Base-by-base conservation (phyloP, 2,797 vertebrate species). In the Gymnoscopelus microlampas region DNA sequence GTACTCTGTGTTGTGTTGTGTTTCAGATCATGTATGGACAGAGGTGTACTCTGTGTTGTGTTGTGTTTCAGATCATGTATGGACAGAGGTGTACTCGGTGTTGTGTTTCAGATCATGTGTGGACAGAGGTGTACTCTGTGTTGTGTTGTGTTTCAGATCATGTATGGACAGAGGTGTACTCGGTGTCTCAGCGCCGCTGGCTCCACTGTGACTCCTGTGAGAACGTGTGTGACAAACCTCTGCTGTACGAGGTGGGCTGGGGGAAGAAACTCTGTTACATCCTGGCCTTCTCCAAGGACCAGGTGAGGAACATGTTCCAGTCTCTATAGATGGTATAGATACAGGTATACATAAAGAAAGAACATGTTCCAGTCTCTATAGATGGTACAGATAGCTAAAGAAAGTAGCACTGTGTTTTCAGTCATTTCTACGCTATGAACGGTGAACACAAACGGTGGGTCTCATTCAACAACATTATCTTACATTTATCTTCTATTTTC, bases 141-240 rank as follows among this genome's bases (percentile, higher is more conserved):
- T 29, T 29, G 26, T 53, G 13, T 23, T 56, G 0, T 57, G 49
- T 85, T 81, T 68, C 79, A 91, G 90, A 90, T 91, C 98, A 99
- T 0, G 95, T 99, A 68, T 99, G 98, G 98, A 98, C 96, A 0
- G 98, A 99, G 90, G 92, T 98, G 14, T 99, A 93, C 88, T 98
- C 96, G 0, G 73, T 72, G 0, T 93, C 95, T 72, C 97, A 98
- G 92, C 90, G 88, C 3, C 96, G 97, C 3, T 99, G 98, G 98
- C 92, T 99, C 48, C 98, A 99, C 88, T 99, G 98, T 73, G 98
- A 99, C 85, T 85, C 97, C 0, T 98, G 98, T 88, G 98, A 99
- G 86, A 96, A 97, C 5, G 71, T 83, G 12, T 98, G 95, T 70
- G 98, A 99, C 84, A 97, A 97, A 26, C 98, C 98, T 13, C 95